Conservation (phyloP, 2,888 invertebrate species). For the Dasysyrphus albostriatus region DNA sequence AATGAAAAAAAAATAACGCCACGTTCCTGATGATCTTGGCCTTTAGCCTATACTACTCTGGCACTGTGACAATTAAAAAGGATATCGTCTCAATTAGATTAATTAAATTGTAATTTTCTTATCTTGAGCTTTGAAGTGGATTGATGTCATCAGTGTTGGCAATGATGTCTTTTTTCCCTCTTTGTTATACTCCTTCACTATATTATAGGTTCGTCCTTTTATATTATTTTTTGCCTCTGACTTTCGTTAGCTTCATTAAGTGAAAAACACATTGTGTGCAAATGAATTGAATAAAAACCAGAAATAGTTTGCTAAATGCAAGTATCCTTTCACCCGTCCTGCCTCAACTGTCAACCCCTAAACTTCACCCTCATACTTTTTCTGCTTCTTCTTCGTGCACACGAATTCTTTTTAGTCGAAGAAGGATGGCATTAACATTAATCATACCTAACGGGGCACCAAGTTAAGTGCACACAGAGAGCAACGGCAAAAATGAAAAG, state of each 20-base stretch:
- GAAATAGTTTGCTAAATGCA: conserved; percentile 41
- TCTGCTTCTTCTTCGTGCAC: conserved; percentile 14
- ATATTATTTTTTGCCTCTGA: conserved; percentile 18
- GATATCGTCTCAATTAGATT: conserved; percentile 75
- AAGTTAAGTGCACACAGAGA: conserved; percentile 63
- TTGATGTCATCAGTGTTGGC: conserved; percentile 49
- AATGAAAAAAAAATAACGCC: conserved; percentile 30
- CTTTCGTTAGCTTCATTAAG: conserved; percentile 58
- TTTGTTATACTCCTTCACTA: background rate
- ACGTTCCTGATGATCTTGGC: conserved; percentile 61
- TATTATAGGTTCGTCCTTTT: conserved; percentile 14
- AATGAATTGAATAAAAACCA: conserved; percentile 40
- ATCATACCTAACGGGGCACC: conserved; percentile 58
- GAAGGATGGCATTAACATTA: conserved; percentile 52
- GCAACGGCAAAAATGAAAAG: conserved; percentile 59
- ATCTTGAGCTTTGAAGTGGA: conserved; percentile 52
- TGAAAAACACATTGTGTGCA: conserved; percentile 39
- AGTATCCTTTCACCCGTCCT: conserved; percentile 18
- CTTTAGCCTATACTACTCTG: conserved; percentile 47
- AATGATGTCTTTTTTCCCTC: conserved; percentile 31
- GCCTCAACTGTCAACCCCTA: background rate
- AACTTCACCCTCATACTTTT: background rate
- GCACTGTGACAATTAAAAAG: conserved; percentile 72
- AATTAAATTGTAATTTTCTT: conserved; percentile 75
- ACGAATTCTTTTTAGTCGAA: conserved; percentile 13